These are phyloP conservation scores for Porites evermanni DNA, from an alignment of 92 coral and sea anemone genomes.

Conservation along the genomic window DNA sequence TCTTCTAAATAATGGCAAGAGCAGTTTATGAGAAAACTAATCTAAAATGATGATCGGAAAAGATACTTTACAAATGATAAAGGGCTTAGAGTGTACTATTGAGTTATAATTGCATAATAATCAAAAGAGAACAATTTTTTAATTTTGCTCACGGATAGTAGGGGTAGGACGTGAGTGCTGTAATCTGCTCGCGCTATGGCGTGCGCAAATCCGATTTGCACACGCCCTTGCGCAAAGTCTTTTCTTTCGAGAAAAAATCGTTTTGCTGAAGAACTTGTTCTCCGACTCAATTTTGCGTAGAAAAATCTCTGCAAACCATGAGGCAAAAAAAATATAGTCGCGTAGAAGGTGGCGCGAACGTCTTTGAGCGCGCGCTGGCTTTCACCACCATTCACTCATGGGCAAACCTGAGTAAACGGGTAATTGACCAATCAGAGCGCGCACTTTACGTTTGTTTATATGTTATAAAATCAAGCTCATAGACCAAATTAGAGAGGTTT, in stretches of 20 bases:
- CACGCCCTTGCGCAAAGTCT: background rate
- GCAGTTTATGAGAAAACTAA: no score
- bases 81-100: no score
- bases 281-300: background rate
- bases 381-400: background rate
- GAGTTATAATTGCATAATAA: no score
- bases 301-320: constrained; percentile 3
- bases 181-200: background rate
- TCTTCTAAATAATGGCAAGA: no score
- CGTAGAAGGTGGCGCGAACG: constrained; percentile 1
- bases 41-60: no score
- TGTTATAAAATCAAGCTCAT: background rate
- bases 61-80: no score
- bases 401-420: background rate
- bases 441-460: background rate
- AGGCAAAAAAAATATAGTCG: background rate
- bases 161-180: background rate
- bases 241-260: background rate
- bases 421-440: background rate
- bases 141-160: background rate
- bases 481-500: no score
- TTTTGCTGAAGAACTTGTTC: background rate
- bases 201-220: background rate
- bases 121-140: no score
- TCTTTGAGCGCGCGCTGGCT: background rate